Percentiles rank a stretch among this genome's conserved stretches.
Conservation (phyloP, 2,113 vertebrate species). For the Embiotoca jacksoni region DNA sequence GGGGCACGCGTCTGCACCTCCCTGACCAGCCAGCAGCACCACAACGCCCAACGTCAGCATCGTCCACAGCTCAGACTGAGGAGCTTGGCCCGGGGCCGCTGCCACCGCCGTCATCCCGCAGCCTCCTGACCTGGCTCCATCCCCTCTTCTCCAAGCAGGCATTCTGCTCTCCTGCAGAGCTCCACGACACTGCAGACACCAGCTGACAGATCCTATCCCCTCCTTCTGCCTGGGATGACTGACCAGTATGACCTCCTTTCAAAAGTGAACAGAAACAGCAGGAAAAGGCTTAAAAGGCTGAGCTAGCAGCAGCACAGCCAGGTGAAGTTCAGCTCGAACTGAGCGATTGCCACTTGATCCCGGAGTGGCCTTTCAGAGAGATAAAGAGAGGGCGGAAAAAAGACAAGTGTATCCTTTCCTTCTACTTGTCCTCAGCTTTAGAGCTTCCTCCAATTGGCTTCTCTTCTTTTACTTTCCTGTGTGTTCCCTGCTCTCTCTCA, state of each 20-base stretch:
- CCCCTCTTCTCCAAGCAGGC: constrained; percentile 54
- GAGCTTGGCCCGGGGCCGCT: constrained; percentile 52
- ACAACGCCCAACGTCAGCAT: constrained; percentile 76
- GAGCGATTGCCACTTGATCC: constrained; percentile 62
- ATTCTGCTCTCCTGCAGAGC: constrained; percentile 50
- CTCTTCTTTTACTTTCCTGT: constrained; percentile 58
- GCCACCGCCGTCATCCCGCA: constrained; percentile 7
- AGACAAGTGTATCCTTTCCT: constrained; percentile 51
- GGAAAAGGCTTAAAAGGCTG: constrained; percentile 7
- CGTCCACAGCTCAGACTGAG: constrained; percentile 42
- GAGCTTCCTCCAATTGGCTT: constrained; percentile 50
- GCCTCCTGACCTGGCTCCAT: constrained; percentile 50
- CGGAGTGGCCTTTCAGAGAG: constrained; percentile 45
- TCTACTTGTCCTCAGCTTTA: constrained; percentile 45
- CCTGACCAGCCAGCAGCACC: constrained; percentile 62
- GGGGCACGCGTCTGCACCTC: constrained; percentile 84
- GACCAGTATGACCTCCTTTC: constrained; percentile 2
- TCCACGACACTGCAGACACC: constrained; percentile 49
- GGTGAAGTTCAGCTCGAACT: constrained; percentile 58
- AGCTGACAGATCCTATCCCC: constrained; percentile 14
- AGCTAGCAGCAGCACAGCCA: constrained; percentile 19
- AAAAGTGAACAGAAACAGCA: constrained; percentile 29
- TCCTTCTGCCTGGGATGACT: background rate
- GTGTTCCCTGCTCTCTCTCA: constrained; percentile 38
- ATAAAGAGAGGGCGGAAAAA: constrained; percentile 19